Evolutionary conservation across 2,113 vertebrate genomes (phyloP).

Genomic region (Serilophus lunatus): DNA sequence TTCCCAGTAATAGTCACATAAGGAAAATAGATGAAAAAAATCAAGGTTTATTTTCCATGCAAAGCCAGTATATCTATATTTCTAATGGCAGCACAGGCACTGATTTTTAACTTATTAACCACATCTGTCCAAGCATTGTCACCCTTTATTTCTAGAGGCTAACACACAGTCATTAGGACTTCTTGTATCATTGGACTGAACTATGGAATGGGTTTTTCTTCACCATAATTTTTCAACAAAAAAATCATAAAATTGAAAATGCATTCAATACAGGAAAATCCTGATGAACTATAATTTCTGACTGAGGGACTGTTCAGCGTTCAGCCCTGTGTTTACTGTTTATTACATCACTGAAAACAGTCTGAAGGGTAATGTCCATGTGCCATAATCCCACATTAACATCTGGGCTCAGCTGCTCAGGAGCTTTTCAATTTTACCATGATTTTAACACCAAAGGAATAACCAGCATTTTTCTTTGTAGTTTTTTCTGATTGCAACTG

Average conservation of each 20-base stretch:
- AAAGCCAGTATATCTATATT: neutral
- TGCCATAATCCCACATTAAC: neutral
- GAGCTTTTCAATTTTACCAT: neutral
- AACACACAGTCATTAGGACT: neutral
- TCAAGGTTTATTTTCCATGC: neutral
- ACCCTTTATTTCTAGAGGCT: neutral
- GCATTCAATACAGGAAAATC: neutral
- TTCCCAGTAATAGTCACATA: neutral
- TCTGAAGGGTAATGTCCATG: neutral
- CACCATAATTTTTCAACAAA: neutral
- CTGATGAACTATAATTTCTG: neutral
- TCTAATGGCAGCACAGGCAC: neutral
- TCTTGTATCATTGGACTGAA: neutral
- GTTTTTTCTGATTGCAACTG: neutral
- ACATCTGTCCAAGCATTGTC: neutral
- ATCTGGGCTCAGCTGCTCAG: neutral
- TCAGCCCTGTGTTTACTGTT: neutral
- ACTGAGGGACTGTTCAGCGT: neutral
- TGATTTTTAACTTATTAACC: neutral
- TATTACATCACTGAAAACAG: neutral
- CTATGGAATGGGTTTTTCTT: neutral
- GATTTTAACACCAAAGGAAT: neutral
- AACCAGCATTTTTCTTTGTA: neutral
- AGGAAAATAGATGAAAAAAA: neutral
- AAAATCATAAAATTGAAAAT: neutral